Percentiles rank a stretch among this genome's conserved stretches.
Evolutionary conservation across 2,113 vertebrate species (phyloP).

Genomic region (Nothobranchius kuhntae): DNA sequence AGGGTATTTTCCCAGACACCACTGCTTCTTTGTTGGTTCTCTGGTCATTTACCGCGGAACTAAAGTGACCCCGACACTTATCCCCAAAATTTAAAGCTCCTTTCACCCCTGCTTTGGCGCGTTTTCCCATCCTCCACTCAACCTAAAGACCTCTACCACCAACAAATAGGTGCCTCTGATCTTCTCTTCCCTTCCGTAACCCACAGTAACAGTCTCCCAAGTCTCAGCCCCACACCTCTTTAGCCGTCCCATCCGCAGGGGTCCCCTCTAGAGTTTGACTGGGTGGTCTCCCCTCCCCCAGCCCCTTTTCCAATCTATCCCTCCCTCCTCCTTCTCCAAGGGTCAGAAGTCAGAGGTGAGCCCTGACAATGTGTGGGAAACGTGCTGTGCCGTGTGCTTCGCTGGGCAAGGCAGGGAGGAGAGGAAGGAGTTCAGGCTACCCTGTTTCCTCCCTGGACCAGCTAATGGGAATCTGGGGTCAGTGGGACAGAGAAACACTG

Average conservation of each 20-base stretch:
- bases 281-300: constrained; percentile 74
- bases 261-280: constrained; percentile 59
- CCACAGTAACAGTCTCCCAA: constrained; percentile 28
- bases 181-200: constrained; percentile 44
- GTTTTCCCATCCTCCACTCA: constrained; percentile 27
- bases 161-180: constrained; percentile 54
- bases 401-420: constrained; percentile 7
- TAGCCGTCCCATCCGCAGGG: constrained; percentile 44
- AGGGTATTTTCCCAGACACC: constrained; percentile 27
- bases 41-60: constrained; percentile 47
- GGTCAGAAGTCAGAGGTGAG: constrained; percentile 78
- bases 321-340: constrained; percentile 13
- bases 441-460: constrained; percentile 44
- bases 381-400: constrained; percentile 49
- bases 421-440: constrained; percentile 48
- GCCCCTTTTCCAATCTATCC: constrained; percentile 23
- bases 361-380: constrained; percentile 78
- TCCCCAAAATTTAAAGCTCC: constrained; percentile 43
- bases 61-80: constrained; percentile 41
- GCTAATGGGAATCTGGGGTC: constrained; percentile 62
- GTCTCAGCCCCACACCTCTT: constrained; percentile 45
- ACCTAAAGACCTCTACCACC: constrained; percentile 22
- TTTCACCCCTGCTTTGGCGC: constrained; percentile 19
- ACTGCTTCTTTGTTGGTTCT: constrained; percentile 36
- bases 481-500: constrained; percentile 49